A percentile compares a stretch with the other conserved stretches of the same genome.
Conservation (phyloP, 2,113 vertebrate species). For the Tylochromis polylepis region DNA sequence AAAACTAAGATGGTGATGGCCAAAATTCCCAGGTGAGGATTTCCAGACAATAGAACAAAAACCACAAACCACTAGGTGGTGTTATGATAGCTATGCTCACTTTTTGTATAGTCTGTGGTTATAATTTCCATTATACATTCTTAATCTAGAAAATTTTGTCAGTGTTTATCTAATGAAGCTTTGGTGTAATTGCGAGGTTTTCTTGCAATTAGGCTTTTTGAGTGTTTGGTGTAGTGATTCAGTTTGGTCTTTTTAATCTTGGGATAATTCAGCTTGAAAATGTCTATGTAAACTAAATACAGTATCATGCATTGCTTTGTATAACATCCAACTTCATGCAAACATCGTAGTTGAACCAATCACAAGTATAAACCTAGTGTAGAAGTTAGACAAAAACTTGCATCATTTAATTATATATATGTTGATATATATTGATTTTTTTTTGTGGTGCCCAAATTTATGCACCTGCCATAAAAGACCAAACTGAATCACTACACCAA, state of each 20-base stretch:
- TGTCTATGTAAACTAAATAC: not conserved
- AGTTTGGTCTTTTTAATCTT: not conserved
- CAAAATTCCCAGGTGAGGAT: not conserved
- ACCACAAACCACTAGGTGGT: not conserved
- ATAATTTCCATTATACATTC: not conserved
- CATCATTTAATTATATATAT: not conserved
- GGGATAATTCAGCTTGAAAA: not conserved
- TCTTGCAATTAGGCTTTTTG: not conserved
- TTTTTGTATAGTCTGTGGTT: not conserved
- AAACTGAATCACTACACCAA: too few relatives aligned
- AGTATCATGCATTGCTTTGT: not conserved
- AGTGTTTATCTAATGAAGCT: not conserved
- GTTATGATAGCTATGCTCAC: not conserved
- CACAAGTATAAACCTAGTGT: not conserved
- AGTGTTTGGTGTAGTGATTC: not conserved
- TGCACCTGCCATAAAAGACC: too few relatives aligned
- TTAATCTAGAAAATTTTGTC: not conserved
- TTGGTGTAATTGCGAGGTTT: not conserved
- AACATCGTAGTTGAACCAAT: not conserved
- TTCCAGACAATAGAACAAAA: not conserved
- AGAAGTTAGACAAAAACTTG: not conserved
- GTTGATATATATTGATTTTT: too few relatives aligned
- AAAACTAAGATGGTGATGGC: not conserved
- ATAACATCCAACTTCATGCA: not conserved
- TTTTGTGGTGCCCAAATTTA: too few relatives aligned